Conservation (phyloP, 2,888 invertebrate genomes). For the Eucriotettix oculatus region DNA sequence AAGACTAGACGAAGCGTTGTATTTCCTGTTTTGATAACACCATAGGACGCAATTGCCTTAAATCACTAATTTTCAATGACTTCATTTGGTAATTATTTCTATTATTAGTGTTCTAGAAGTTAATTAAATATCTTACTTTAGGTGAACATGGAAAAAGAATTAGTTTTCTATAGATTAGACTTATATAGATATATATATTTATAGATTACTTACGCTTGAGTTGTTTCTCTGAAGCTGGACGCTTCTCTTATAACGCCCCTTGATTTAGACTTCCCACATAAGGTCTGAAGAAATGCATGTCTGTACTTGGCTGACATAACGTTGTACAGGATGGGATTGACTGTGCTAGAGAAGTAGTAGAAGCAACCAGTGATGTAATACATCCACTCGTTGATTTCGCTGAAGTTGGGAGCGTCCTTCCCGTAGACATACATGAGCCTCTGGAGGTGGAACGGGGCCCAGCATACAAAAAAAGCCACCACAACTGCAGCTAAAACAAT, state of each 20-base stretch:
- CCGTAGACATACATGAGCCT: constrained; percentile 68
- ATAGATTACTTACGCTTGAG: too few species aligned
- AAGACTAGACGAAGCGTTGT: too few species aligned
- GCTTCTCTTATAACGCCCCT: neutral
- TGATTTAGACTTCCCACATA: constrained; percentile 40
- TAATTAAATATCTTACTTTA: too few species aligned
- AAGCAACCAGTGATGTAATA: constrained; percentile 64
- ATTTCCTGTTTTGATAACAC: too few species aligned
- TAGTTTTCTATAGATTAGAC: too few species aligned
- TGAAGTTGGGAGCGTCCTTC: constrained; percentile 36
- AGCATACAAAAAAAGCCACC: constrained; percentile 83
- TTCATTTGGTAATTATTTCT: too few species aligned
- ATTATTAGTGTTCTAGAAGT: too few species aligned
- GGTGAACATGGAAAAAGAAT: too few species aligned
- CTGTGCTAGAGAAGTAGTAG: constrained; percentile 67
- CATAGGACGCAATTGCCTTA: too few species aligned
- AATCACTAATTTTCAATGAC: too few species aligned
- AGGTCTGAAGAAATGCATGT: constrained; percentile 56
- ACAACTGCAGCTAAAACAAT: constrained; percentile 70
- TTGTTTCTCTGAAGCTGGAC: constrained; percentile 2
- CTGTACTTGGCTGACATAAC: constrained; percentile 65
- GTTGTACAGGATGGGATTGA: constrained; percentile 77
- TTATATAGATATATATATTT: too few species aligned
- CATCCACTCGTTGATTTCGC: constrained; percentile 56
- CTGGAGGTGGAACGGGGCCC: constrained; percentile 93